Base-by-base conservation (phyloP, 2,797 vertebrate species). In the Clarias laeviceps region DNA sequence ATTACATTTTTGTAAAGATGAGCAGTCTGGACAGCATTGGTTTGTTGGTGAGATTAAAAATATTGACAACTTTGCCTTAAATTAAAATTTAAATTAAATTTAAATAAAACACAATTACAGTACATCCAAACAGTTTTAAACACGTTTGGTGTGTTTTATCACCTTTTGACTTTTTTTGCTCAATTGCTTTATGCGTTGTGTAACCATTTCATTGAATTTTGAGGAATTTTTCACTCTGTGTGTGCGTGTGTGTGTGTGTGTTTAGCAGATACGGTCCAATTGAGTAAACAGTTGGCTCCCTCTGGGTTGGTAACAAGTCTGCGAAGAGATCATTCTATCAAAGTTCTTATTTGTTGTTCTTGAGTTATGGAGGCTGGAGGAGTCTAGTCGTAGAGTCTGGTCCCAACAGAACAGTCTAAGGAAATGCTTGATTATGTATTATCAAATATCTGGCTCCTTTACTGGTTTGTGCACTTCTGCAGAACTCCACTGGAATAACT, bases 221-320 rank as follows among this genome's bases (percentile, higher is more conserved):
- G 54, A 59, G 76, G 20, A 45, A 45, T 80, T 65, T 50, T 80
- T 34, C 27, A 5, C 24, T 56, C 32, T 59, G 66, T 80, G 82
- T 84, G 34, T 82, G 34, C 4, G 34, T 37, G 37, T 83, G 45
- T 11, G 45, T 59, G 61, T 76, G 82, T 84, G 37, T 84, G 82
- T 87, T 84, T 80, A 83, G 84, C 82, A 54, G 56, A 76, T 54
- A 66, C 2, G 22, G 57, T 72, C 64, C 83, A 88, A 57, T 40
- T 56, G 66, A 88, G 82, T 87, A 85, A 87, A 89, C 85, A 85
- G n/a, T 50, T 65, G 40, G 0, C 5, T 74, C 61, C 78, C 50
- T 69, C 82, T 66, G 82, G 73, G 18, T 65, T 81, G 68, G 45
- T 80, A 68, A 82, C 12, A 3, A 70, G 80, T 87, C 32, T 83